Conservation (phyloP, 2,797 vertebrate genomes). For the Columba guinea region DNA sequence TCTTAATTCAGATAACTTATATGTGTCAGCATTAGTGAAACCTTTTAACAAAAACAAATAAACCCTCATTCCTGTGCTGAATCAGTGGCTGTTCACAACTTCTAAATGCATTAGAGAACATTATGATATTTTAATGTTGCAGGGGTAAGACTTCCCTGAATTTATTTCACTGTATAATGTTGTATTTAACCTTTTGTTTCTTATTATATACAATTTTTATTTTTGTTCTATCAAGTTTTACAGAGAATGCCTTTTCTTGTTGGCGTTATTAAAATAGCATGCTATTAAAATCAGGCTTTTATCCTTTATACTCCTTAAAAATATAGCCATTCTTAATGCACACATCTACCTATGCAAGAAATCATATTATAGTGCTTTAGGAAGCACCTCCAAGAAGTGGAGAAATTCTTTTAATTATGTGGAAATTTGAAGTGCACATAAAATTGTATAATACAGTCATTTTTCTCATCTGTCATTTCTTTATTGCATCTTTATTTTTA, state of each 20-base stretch:
- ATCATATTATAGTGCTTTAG: background rate
- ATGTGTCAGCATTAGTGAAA: background rate
- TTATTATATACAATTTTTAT: background rate
- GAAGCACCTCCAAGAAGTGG: background rate
- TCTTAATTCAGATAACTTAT: background rate
- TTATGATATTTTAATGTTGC: background rate
- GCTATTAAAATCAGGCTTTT: background rate
- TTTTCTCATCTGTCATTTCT: background rate
- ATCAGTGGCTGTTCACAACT: background rate
- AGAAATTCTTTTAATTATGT: background rate
- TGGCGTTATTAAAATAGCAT: background rate
- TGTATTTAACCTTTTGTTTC: background rate
- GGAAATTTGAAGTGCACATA: background rate
- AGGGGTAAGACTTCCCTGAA: background rate
- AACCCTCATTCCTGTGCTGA: background rate
- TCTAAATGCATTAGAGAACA: background rate
- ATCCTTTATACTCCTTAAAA: background rate
- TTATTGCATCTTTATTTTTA: background rate
- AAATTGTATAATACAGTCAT: background rate
- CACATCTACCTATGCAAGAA: background rate
- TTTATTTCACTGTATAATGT: background rate
- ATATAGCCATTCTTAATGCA: background rate
- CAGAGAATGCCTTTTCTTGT: background rate
- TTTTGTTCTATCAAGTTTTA: background rate
- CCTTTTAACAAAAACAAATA: background rate